Conservation (phyloP, 2,113 vertebrate species). For the Ctenomys sociabilis region DNA sequence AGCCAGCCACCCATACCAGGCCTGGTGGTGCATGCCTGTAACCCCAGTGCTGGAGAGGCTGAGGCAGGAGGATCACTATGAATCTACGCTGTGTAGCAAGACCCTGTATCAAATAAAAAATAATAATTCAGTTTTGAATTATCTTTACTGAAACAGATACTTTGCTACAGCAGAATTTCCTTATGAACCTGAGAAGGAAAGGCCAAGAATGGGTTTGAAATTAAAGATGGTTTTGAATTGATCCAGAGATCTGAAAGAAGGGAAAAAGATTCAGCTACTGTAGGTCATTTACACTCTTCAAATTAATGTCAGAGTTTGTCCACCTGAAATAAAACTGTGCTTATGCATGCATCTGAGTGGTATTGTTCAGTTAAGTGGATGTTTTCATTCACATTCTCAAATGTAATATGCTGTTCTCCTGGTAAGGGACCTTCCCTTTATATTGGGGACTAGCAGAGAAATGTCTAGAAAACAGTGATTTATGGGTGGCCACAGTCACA, state of each 20-base stretch:
- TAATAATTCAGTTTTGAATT: not conserved
- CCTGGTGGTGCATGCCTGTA: too few species aligned
- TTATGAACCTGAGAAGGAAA: not conserved
- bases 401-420: not conserved
- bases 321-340: not conserved
- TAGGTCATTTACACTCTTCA: accelerated
- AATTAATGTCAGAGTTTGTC: not conserved
- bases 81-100: too few species aligned
- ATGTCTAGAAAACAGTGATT: not conserved
- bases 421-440: accelerated
- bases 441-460: not conserved
- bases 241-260: not conserved
- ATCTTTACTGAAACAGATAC: not conserved
- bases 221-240: not conserved
- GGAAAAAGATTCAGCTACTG: accelerated
- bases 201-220: not conserved
- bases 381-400: not conserved
- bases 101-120: not conserved
- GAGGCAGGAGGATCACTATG: too few species aligned
- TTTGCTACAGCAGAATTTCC: not conserved
- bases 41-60: too few species aligned
- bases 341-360: not conserved
- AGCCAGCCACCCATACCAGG: too few species aligned
- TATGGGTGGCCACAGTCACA: not conserved
- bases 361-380: not conserved